phyloP scores from a whole-genome alignment of 2,113 vertebrate species.

The Furnarius figulus region DNA sequence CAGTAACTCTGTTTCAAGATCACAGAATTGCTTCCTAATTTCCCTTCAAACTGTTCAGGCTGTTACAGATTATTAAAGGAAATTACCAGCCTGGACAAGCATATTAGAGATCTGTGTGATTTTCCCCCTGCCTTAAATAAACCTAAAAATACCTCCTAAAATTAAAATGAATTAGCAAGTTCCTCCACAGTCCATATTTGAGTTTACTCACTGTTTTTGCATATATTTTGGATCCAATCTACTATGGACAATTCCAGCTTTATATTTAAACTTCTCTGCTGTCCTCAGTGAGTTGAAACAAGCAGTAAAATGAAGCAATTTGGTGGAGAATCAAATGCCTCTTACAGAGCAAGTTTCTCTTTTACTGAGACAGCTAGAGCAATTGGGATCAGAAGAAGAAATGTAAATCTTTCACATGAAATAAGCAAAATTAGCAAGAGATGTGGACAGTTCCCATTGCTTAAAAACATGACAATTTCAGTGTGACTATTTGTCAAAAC shows the following conservation, averaged over 20 bases:
- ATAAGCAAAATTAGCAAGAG: background rate
- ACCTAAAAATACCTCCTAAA: slow-evolving; percentile 16
- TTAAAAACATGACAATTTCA: background rate
- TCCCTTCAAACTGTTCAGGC: slow-evolving; percentile 19
- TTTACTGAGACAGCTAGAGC: background rate
- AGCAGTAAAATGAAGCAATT: slow-evolving; percentile 18
- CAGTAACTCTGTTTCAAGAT: background rate
- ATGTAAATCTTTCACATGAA: background rate
- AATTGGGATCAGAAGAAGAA: background rate
- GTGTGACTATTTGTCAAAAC: background rate
- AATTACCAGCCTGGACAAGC: slow-evolving; percentile 5
- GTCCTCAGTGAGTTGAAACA: background rate
- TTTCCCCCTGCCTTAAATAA: background rate
- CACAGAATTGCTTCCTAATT: slow-evolving; percentile 41
- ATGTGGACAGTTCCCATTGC: background rate
- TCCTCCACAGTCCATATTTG: background rate
- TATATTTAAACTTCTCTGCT: background rate
- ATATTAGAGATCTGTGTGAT: background rate
- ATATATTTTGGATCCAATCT: background rate
- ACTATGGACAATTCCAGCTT: background rate
- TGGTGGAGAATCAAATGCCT: background rate
- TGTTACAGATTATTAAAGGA: slow-evolving; percentile 10
- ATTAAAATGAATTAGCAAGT: background rate
- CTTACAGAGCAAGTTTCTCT: slow-evolving; percentile 31
- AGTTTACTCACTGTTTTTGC: background rate